Evolutionary conservation across 2,888 invertebrate species (phyloP).

Genomic region (Galerucella nymphaeae): DNA sequence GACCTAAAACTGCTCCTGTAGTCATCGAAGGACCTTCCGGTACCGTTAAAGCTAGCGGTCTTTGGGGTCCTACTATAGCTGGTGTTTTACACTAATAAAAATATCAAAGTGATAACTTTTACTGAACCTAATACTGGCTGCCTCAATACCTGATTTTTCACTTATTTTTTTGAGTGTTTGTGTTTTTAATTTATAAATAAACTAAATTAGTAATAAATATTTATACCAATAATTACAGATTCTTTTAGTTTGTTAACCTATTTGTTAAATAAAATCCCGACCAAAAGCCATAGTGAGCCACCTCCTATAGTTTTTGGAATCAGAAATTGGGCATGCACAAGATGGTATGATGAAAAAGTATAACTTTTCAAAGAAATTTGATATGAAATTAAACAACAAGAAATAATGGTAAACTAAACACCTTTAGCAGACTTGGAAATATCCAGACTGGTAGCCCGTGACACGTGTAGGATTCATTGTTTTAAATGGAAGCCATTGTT

Average conservation of each 20-base stretch:
- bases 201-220: neutral
- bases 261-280: too few species aligned
- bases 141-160: conserved; percentile 29
- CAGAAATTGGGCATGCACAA: too few species aligned
- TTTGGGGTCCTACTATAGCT: conserved; percentile 57
- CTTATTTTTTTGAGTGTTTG: neutral
- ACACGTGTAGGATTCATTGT: too few species aligned
- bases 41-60: conserved; percentile 58
- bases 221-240: neutral
- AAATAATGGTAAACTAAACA: too few species aligned
- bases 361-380: too few species aligned
- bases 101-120: neutral
- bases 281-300: too few species aligned
- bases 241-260: neutral
- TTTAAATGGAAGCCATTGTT: too few species aligned
- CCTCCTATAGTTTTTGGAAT: too few species aligned
- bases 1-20: conserved; percentile 55
- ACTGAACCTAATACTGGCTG: conserved; percentile 26
- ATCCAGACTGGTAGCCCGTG: too few species aligned
- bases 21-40: conserved; percentile 56
- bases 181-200: neutral
- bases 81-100: conserved; percentile 47
- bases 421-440: too few species aligned
- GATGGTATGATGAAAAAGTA: too few species aligned
- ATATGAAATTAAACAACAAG: too few species aligned